A percentile compares a stretch with the other conserved stretches of the same genome.
Conservation (phyloP, 1,140 invertebrate genomes). For the Pteromalus puparum region DNA sequence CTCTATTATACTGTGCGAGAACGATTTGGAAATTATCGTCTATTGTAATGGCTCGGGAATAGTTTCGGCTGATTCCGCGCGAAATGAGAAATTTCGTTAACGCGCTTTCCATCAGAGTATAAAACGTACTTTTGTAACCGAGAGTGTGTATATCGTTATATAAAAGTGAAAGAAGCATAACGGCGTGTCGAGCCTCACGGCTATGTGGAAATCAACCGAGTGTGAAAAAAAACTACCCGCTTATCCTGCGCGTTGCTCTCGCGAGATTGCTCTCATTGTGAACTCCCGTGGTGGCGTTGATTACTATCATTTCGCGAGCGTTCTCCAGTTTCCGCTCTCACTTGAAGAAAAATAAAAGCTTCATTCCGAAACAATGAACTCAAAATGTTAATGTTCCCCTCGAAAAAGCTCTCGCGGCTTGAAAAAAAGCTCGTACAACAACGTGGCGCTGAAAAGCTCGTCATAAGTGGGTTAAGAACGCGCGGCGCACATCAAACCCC, state of each 20-base stretch:
- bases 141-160: background rate
- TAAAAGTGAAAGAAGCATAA: background rate
- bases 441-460: background rate
- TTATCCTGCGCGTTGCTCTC: background rate
- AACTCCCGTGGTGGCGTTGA: background rate
- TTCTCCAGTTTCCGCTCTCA: background rate
- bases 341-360: background rate
- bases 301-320: background rate
- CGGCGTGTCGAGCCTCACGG: background rate
- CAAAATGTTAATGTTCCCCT: background rate
- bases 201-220: background rate
- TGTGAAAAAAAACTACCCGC: background rate
- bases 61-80: too few relatives aligned
- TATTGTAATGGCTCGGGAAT: too few relatives aligned
- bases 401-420: background rate
- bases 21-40: too few relatives aligned
- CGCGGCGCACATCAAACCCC: background rate
- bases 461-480: conserved; percentile 30
- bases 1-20: too few relatives aligned
- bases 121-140: too few relatives aligned
- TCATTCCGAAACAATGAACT: background rate
- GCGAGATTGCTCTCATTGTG: background rate
- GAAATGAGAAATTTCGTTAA: too few relatives aligned
- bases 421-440: background rate
- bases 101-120: too few relatives aligned